A percentile compares a stretch with the other conserved stretches of the same genome.
Evolutionary conservation across 1,140 invertebrate genomes (phyloP).

Genomic region (Danaus plexippus): DNA sequence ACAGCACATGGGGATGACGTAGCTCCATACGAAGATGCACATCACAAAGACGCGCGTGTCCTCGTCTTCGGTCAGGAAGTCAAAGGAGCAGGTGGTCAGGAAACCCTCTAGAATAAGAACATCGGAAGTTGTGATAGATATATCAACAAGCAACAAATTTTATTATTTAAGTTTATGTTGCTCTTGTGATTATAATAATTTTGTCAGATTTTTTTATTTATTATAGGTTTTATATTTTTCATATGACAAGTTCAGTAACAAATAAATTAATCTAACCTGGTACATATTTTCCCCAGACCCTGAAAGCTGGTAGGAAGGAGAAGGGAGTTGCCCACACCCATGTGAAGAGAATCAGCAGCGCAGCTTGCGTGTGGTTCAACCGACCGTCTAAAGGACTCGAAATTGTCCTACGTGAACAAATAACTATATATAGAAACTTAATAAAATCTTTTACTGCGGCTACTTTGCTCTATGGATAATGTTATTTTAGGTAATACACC

Average conservation of each 20-base stretch:
- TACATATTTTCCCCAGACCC: slow-evolving; percentile 79
- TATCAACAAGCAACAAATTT: no score
- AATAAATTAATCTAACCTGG: slow-evolving; percentile 68
- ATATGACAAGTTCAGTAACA: no score
- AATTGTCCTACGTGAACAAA: slow-evolving; percentile 73
- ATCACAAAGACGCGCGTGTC: slow-evolving; percentile 79
- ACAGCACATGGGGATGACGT: slow-evolving; percentile 77
- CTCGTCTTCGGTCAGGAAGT: slow-evolving; percentile 79
- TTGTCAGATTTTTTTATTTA: no score
- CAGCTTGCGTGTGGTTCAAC: slow-evolving; percentile 77
- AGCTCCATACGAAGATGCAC: slow-evolving; percentile 80
- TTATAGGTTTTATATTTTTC: no score
- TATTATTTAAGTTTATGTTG: no score
- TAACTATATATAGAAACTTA: no score
- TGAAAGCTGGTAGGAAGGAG: slow-evolving; percentile 76
- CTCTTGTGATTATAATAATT: no score
- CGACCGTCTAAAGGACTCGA: slow-evolving; percentile 82
- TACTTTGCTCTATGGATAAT: no score
- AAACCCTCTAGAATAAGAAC: slow-evolving; percentile 76
- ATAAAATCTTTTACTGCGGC: no score
- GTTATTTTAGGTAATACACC: no score
- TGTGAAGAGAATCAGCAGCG: slow-evolving; percentile 75
- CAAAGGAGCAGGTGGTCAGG: slow-evolving; percentile 83
- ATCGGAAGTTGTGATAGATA: no score
- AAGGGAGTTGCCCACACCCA: slow-evolving; percentile 83